Base-by-base conservation (phyloP, 2,113 vertebrate genomes). In the Collichthys lucidus region DNA sequence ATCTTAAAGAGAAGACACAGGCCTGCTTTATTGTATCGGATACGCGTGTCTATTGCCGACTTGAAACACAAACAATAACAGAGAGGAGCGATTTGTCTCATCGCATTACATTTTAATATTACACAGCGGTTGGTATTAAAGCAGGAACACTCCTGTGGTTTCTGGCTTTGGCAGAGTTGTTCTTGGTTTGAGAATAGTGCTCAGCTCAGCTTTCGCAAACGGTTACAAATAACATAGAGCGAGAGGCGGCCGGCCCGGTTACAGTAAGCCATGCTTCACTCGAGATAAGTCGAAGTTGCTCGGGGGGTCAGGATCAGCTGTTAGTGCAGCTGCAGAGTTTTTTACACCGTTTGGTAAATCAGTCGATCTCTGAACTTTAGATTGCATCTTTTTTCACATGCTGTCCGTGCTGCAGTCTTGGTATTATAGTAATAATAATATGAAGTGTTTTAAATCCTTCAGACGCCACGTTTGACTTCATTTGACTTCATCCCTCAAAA, bases 91-190 rank as follows among this genome's bases (percentile, higher is more conserved):
- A 16, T 50, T 67, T 44, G n/a, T 68, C 64, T 60, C 63, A 22
- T 69, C 60, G 3, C 47, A 20, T 35, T 49, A 40, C 14, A 3
- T 63, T 73, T 76, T 82, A 66, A 49, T 79, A 72, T 69, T 50
- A 57, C 31, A 65, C 5, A 22, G 0, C 12, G 67, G 55, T 26
- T 50, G 71, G 62, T 59, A 50, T 57, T 40, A 66, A 68, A 65
- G 52, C 57, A 55, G 35, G 35, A 62, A 20, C 17, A 17, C 63
- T 55, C 42, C 74, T 66, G 75, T 0, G 80, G 84, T 66, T 79
- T 82, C 64, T 82, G 64, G 50, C 49, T 57, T 57, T 5, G 42
- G 50, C 49, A 7, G 29, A 72, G 63, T 42, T 56, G n/a, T 24
- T 72, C 67, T 42, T 7, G 24, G 56, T 59, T n/a, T 5, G 24